Evolutionary conservation across 1,140 invertebrate species (phyloP).

Genomic region (Stegodyphus mimosarum): DNA sequence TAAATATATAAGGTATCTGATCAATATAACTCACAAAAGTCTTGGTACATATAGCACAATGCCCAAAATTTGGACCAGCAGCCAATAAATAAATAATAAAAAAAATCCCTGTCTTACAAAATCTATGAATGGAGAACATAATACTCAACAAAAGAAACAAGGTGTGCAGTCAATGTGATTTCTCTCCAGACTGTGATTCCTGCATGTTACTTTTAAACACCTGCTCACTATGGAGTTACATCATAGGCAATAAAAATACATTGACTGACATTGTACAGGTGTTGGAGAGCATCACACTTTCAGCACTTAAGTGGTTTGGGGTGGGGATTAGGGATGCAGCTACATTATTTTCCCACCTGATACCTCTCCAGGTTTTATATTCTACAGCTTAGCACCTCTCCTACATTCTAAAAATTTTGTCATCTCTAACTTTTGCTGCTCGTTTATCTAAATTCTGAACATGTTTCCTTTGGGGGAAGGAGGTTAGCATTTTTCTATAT

Average conservation of each 20-base stretch:
- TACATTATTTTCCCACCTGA: too few species aligned
- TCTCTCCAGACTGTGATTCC: neutral
- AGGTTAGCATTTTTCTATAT: too few species aligned
- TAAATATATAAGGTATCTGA: neutral
- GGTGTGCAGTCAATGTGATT: neutral
- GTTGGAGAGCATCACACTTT: too few species aligned
- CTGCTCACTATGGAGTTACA: neutral
- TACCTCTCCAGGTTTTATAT: too few species aligned
- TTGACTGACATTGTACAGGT: too few species aligned
- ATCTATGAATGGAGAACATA: neutral
- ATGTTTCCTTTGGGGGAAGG: too few species aligned
- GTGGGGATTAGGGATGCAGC: too few species aligned
- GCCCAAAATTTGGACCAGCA: neutral
- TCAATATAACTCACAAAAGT: conserved; percentile 78
- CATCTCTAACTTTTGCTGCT: too few species aligned
- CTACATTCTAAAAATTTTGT: too few species aligned
- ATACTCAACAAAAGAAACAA: neutral
- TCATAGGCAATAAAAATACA: neutral
- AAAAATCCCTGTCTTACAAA: neutral
- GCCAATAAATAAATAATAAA: neutral
- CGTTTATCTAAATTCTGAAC: too few species aligned
- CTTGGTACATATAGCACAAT: neutral
- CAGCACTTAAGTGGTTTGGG: too few species aligned
- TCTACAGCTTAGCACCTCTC: too few species aligned
- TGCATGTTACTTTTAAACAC: neutral